These are phyloP conservation scores for Xanthorhoe spadicearia DNA, from an alignment of 2,888 invertebrate genomes.

Conservation along the genomic window DNA sequence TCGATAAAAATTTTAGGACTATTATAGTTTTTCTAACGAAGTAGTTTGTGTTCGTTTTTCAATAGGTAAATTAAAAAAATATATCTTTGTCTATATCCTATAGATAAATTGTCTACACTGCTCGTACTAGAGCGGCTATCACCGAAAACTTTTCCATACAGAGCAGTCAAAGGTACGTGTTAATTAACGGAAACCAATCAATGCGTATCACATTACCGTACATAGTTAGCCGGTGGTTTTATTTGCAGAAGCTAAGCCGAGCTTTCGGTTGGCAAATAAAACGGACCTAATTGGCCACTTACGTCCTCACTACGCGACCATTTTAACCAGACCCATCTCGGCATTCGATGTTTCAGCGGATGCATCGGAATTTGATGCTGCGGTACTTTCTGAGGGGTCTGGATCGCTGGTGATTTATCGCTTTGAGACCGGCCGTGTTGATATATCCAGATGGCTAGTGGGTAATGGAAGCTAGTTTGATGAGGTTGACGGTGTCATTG, in stretches of 20 bases:
- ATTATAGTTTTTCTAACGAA: too few relatives aligned
- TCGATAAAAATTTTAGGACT: too few relatives aligned
- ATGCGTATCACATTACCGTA: constrained; percentile 23
- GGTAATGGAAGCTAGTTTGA: constrained; percentile 40
- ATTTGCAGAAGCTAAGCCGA: constrained; percentile 45
- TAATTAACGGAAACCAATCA: constrained; percentile 28
- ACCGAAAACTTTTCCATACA: not conserved
- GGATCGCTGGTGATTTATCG: constrained; percentile 33
- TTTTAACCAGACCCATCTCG: constrained; percentile 32
- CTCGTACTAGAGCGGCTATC: too few relatives aligned
- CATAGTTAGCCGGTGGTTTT: constrained; percentile 31
- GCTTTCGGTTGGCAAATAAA: constrained; percentile 47
- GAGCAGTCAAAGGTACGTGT: not conserved
- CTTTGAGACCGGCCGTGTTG: constrained; percentile 45
- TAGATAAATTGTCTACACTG: not conserved
- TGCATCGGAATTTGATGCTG: not conserved
- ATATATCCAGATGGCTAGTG: constrained; percentile 41
- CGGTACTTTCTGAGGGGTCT: constrained; percentile 35
- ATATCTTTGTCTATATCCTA: too few relatives aligned
- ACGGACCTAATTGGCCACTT: constrained; percentile 46
- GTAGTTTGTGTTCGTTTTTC: too few relatives aligned
- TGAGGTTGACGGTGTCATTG: constrained; percentile 37
- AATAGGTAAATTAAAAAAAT: too few relatives aligned
- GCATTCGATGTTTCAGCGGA: constrained; percentile 23
- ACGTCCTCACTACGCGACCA: constrained; percentile 41